Evolutionary conservation across 2,113 vertebrate genomes (phyloP).

Genomic region (Suncus etruscus): DNA sequence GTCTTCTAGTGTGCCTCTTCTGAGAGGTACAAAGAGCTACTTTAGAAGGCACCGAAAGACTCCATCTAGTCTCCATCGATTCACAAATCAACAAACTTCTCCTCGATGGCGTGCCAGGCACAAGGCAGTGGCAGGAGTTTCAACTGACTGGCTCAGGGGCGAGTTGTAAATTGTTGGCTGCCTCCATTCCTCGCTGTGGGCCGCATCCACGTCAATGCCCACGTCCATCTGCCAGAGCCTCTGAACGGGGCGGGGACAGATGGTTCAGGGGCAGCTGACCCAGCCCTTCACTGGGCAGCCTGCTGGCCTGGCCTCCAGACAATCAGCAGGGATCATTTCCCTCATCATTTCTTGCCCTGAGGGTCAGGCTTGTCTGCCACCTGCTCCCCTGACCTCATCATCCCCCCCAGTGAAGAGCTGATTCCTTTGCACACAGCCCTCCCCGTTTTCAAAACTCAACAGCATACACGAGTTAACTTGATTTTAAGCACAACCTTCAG

Average conservation of each 20-base stretch:
- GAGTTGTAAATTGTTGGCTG: constrained; percentile 60
- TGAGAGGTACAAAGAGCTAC: constrained; percentile 59
- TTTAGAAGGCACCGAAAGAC: constrained; percentile 16
- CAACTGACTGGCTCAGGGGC: constrained; percentile 67
- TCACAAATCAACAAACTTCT: constrained; percentile 62
- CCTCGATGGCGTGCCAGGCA: constrained; percentile 43
- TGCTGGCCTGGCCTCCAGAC: background rate
- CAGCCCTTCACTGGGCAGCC: background rate
- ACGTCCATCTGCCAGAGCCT: constrained; percentile 62
- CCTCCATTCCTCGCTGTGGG: constrained; percentile 39
- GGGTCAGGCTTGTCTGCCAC: constrained; percentile 13
- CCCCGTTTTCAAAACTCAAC: constrained; percentile 22
- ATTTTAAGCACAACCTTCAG: background rate
- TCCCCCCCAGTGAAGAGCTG: background rate
- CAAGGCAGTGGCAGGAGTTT: constrained; percentile 43
- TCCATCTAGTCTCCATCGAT: constrained; percentile 73
- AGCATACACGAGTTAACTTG: constrained; percentile 6
- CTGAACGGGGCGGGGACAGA: constrained; percentile 29
- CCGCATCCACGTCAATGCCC: constrained; percentile 53
- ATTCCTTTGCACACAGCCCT: background rate
- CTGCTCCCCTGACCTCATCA: constrained; percentile 30
- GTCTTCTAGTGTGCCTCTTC: background rate
- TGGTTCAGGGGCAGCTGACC: constrained; percentile 25
- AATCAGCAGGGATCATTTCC: constrained; percentile 32
- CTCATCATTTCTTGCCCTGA: constrained; percentile 43